These are phyloP conservation scores for Podabrus alpinus DNA, from an alignment of 2,888 invertebrate genomes.

Conservation along the genomic window DNA sequence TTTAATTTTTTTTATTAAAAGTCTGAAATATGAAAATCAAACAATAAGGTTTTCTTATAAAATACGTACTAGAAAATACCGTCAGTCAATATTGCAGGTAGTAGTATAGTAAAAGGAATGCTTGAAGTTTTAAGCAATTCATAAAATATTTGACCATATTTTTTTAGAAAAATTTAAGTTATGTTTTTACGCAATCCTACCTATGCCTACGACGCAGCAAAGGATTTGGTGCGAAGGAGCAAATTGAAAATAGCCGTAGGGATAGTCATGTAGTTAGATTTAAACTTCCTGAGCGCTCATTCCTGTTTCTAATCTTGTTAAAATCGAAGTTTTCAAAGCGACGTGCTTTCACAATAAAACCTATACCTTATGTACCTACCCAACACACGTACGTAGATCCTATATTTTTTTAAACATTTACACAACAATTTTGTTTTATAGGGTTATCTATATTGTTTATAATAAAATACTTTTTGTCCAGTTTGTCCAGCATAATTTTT, in stretches of 20 bases:
- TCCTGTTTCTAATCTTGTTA: neutral
- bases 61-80: too few species aligned
- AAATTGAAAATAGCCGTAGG: neutral
- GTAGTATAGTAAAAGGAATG: neutral
- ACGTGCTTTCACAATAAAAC: neutral
- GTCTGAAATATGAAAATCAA: neutral
- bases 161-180: too few species aligned
- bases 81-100: neutral
- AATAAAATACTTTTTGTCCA: too few species aligned
- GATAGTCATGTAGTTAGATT: neutral
- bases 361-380: neutral
- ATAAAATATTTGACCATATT: neutral
- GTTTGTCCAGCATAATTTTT: too few species aligned
- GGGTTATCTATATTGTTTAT: too few species aligned
- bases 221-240: neutral
- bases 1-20: neutral
- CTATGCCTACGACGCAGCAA: neutral
- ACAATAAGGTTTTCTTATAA: neutral
- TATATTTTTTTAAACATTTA: too few species aligned
- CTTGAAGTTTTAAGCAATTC: neutral
- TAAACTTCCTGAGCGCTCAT: neutral
- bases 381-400: too few species aligned
- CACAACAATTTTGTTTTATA: too few species aligned
- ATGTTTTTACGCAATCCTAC: neutral
- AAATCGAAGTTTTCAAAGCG: neutral